Evolutionary conservation across 2,888 invertebrate genomes (phyloP), one percentile per base, ranked within the genome.

Genomic region (Hyposoter didymator): DNA sequence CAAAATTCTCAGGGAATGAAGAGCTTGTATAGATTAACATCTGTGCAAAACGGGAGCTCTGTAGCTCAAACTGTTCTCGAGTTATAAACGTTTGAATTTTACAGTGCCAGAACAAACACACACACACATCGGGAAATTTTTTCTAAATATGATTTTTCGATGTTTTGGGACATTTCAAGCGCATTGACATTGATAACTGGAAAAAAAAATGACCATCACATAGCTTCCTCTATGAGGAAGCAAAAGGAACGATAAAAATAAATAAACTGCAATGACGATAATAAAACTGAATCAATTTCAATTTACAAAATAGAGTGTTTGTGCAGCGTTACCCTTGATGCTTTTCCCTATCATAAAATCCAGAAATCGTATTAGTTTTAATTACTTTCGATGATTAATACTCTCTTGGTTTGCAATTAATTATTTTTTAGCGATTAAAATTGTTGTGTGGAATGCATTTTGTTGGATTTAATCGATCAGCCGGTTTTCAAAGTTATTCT

Each of bases 401-500:
- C 3, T 22, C 3, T 22, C 22, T 22, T 3, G 12, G 3, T 0
- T 19, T 22, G 22, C 0, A 12, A 22, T 10, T 55, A 22, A 55
- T 55, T 22, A 12, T 22, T 55, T 55, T 22, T 55, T 12, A 2
- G 14, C 22, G 32, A 32, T 39, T 2, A n/a, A 22, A 28, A 70
- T 72, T 69, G 43, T 43, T 32, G 2, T 19, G 12, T 49, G 45
- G n/a, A 14, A 52, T 49, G 14, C 22, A 43, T 47, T 43, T 43
- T 22, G 49, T 59, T 49, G n/a, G 45, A 64, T 52, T 45, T 49
- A n/a, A 45, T 17, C 28, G 45, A 43, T 32, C 35, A 35, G 5
- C 0, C 12, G 19, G 14, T 55, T 47, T 64, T 78, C 28, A 43
- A 52, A 78, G 39, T 66, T 22, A n/a, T 74, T 19, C 22, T 19